These are phyloP conservation scores for Sceloporus tristichus DNA, from an alignment of 2,113 vertebrate genomes.

Conservation along the genomic window DNA sequence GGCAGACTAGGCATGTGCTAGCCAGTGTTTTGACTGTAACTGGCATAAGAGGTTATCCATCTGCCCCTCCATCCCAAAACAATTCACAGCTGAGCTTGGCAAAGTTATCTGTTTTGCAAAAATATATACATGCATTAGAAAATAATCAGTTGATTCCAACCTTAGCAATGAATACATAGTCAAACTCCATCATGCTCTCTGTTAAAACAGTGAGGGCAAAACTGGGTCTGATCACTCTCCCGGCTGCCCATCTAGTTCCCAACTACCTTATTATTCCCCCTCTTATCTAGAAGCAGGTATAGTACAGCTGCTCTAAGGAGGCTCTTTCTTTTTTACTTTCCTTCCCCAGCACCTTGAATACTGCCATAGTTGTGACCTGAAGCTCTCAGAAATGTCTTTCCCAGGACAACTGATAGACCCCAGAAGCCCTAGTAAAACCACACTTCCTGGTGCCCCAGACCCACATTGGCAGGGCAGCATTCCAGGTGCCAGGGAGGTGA, in stretches of 20 bases:
- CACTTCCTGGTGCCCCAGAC: too few relatives aligned
- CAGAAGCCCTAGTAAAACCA: too few relatives aligned
- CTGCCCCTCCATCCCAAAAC: background rate
- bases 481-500: background rate
- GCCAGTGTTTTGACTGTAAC: background rate
- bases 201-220: too few relatives aligned
- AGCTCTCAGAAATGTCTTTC: background rate
- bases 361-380: background rate
- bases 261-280: too few relatives aligned
- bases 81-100: background rate
- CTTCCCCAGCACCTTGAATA: background rate
- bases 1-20: background rate
- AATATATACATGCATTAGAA: background rate
- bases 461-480: background rate
- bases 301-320: too few relatives aligned
- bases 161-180: too few relatives aligned
- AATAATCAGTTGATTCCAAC: background rate
- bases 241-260: too few relatives aligned
- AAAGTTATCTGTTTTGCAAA: background rate
- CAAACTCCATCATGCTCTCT: too few relatives aligned
- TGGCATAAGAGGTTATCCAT: background rate
- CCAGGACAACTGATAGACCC: background rate
- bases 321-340: background rate
- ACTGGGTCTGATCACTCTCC: too few relatives aligned
- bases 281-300: too few relatives aligned